These are phyloP conservation scores for Pegoplata infirma DNA, from an alignment of 2,888 invertebrate genomes.

Conservation along the genomic window DNA sequence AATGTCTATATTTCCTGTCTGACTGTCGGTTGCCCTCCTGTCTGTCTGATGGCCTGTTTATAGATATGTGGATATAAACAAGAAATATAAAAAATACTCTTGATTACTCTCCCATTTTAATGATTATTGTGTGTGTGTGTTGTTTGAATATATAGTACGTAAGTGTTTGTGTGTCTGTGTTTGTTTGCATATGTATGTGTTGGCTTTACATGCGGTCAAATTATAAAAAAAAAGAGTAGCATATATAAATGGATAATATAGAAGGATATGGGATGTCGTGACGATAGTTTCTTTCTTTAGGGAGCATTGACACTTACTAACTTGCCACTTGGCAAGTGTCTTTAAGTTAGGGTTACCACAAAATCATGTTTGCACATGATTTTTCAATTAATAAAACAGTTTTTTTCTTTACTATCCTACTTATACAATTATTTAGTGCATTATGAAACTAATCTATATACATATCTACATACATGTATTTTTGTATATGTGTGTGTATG, in stretches of 20 bases:
- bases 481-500: not conserved
- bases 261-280: not conserved
- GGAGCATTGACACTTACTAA: conserved; percentile 60
- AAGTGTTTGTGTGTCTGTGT: not conserved
- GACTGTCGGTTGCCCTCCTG: not conserved
- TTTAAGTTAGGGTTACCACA: conserved; percentile 21
- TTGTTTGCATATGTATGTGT: conserved; percentile 11
- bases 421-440: not conserved
- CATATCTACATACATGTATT: not conserved
- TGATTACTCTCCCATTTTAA: not conserved
- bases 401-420: no score
- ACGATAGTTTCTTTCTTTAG: conserved; percentile 42
- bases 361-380: conserved; percentile 28
- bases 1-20: no score
- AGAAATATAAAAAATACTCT: conserved; percentile 4
- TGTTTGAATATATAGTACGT: not conserved
- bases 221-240: conserved; percentile 50
- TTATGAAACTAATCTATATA: not conserved
- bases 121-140: conserved; percentile 14
- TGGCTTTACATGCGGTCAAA: conserved; percentile 54
- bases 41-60: conserved; percentile 46
- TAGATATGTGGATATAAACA: conserved; percentile 46
- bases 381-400: conserved; percentile 39
- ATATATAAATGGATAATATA: not conserved
- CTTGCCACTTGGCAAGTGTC: conserved; percentile 40